Evolutionary conservation across 2,888 invertebrate species (phyloP), one percentile per base, ranked within the genome.

Genomic region (Rhingia campestris): DNA sequence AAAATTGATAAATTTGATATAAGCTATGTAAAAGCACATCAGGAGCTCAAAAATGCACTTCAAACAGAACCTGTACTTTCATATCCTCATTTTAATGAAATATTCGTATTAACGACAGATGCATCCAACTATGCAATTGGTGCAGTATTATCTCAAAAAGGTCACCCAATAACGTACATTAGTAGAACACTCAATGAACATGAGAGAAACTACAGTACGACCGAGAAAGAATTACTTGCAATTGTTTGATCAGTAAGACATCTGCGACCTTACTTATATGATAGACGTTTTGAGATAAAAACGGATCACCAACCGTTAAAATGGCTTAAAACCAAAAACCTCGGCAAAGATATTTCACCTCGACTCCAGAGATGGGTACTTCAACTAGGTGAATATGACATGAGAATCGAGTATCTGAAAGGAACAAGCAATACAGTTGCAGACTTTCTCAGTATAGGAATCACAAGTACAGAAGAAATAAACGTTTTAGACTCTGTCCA

Each of bases 341-440:
- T n/a, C 6, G 61, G 47, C 32, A n/a, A n/a, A n/a, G n/a, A n/a
- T n/a, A n/a, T n/a, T n/a, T n/a, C n/a, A n/a, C n/a, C n/a, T n/a
- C n/a, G n/a, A n/a, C n/a, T 61, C 32, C 61, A 47, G 32, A 30
- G 61, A 37, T 63, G 63, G 63, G 12, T 63, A 10, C 63, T 63
- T 32, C 49, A 63, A 39, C 47, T 63, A 14, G 63, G 49, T 10
- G 63, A 63, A 63, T 63, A 63, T 12, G 22, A 63, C 10, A 63
- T 63, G 63, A 47, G 35, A 63, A 63, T 49, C 9, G 56, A 59
- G 10, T 59, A 43, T 45, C 22, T 59, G 4, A 59, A 45, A 32
- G 59, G 45, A 45, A 56, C 39, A 39, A 14, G 14, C 37, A 56
- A 56, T 22, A 56, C 59, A 9, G 43, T 59, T 22, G 58, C 58